Conservation (phyloP, 2,888 invertebrate species). For the Mystacides longicornis region DNA sequence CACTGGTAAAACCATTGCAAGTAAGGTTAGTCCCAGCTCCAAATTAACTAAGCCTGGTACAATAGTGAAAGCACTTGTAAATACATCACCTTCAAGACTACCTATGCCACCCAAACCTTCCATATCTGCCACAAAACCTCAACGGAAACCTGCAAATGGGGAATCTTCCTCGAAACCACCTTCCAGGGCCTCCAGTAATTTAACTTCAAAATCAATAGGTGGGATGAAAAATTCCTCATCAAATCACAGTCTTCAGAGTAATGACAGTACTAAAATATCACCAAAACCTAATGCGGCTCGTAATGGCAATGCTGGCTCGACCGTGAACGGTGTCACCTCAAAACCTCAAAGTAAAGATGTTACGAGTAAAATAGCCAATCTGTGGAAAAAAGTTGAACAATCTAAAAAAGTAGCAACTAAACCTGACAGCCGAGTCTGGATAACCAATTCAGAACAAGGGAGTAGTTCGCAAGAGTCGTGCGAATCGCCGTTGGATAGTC, state of each 20-base stretch:
- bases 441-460: conserved; percentile 32
- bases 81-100: conserved; percentile 43
- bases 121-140: conserved; percentile 29
- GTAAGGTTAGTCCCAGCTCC: conserved; percentile 32
- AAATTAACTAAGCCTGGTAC: conserved; percentile 35
- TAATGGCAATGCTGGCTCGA: conserved; percentile 44
- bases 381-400: conserved; percentile 74
- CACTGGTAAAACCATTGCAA: conserved; percentile 28
- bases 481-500: neutral
- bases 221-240: conserved; percentile 46
- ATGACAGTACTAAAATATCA: conserved; percentile 42
- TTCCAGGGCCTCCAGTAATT: conserved; percentile 27
- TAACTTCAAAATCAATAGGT: conserved; percentile 28
- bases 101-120: conserved; percentile 36
- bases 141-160: conserved; percentile 31
- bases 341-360: conserved; percentile 50
- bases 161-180: conserved; percentile 31
- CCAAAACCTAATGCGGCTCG: conserved; percentile 35
- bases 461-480: conserved; percentile 9
- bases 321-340: conserved; percentile 55
- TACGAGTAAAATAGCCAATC: conserved; percentile 70
- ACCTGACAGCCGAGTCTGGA: conserved; percentile 56
- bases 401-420: conserved; percentile 53
- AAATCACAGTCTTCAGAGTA: conserved; percentile 50
- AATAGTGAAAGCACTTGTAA: conserved; percentile 29